phyloP scores from a whole-genome alignment of 2,888 invertebrate species.

The Sipunculus nudus region DNA sequence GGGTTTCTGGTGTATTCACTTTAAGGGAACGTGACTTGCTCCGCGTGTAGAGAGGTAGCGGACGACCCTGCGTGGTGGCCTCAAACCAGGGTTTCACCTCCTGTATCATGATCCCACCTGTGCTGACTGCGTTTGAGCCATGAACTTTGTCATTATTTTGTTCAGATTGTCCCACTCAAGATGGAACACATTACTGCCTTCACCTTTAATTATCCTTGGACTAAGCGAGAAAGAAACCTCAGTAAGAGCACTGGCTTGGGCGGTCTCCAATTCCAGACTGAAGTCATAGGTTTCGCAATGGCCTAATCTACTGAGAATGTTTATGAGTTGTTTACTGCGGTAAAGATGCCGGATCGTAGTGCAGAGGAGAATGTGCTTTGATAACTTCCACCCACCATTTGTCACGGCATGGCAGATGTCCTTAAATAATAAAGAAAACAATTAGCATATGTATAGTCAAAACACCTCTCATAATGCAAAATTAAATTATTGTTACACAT shows the following conservation, averaged over 20 bases:
- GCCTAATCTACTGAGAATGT: neutral
- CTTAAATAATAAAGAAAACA: neutral
- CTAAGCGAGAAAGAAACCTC: neutral
- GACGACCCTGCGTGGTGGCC: too few species aligned
- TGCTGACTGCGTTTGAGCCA: slow-evolving; percentile 1
- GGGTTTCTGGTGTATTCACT: too few species aligned
- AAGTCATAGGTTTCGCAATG: slow-evolving; percentile 2
- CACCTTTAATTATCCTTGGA: neutral
- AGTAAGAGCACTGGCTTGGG: neutral
- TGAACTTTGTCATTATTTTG: slow-evolving; percentile 1
- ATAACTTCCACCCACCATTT: slow-evolving; percentile 1
- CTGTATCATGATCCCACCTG: slow-evolving; percentile 10
- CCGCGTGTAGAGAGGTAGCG: too few species aligned
- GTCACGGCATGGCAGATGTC: slow-evolving; percentile 1
- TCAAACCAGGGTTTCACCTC: too few species aligned
- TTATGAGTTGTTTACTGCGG: slow-evolving; percentile 1
- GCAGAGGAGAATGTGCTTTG: slow-evolving; percentile 7
- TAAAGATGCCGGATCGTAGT: neutral
- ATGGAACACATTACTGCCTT: neutral
- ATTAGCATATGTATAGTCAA: too few species aligned
- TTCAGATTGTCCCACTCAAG: slow-evolving; percentile 7
- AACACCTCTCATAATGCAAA: too few species aligned
- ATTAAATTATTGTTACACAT: too few species aligned
- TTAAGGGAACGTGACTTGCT: too few species aligned
- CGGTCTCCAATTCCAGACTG: neutral